Evolutionary conservation across 2,797 vertebrate genomes (phyloP), one percentile per base, ranked within the genome.

Genomic region (Acrossocheilus wenchowensis): DNA sequence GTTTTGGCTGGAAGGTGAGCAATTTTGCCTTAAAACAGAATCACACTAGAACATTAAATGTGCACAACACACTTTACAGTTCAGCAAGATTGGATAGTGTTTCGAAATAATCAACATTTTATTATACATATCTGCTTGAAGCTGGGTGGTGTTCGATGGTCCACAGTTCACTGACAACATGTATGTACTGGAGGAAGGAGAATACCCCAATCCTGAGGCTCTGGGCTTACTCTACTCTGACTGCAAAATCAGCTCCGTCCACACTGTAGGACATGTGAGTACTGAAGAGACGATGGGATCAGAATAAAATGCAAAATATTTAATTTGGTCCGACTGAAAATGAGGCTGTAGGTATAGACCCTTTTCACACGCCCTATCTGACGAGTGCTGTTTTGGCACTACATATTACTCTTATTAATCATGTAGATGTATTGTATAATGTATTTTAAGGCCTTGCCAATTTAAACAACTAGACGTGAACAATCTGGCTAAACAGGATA

Each of bases 151-250:
- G 0, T 98, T 97, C 78, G 97, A 98, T 71, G 93, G 96, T 66
- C 93, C 94, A 86, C 93, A 97, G 83, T 99, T 98, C 77, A 93
- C 94, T 0, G 96, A 96, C 17, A 96, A 96, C 92, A 96, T 98
- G 94, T 98, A 96, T 3, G 96, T 99, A 50, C 90, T 99, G 92
- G 98, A 99, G 93, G 97, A 98, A 93, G 98, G 98, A 86, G 94
- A 95, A 48, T 99, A 99, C 85, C 94, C 96, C 48, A 93, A 94
- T 93, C 90, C 96, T 6, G 94, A 89, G 4, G 93, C 97, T 0
- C 96, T 99, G 96, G 98, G 98, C 89, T 96, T 96, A 90, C 91
- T 90, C 78, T 90, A 88, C 14, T 87, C 95, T 5, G 93, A 96
- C 89, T 87, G 92, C 2, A 89, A 89, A 83, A 90, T 99, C 83